Percentiles rank a stretch among this genome's conserved stretches.
phyloP scores from a whole-genome alignment of 2,113 vertebrate species.

The Cottus gobio region DNA sequence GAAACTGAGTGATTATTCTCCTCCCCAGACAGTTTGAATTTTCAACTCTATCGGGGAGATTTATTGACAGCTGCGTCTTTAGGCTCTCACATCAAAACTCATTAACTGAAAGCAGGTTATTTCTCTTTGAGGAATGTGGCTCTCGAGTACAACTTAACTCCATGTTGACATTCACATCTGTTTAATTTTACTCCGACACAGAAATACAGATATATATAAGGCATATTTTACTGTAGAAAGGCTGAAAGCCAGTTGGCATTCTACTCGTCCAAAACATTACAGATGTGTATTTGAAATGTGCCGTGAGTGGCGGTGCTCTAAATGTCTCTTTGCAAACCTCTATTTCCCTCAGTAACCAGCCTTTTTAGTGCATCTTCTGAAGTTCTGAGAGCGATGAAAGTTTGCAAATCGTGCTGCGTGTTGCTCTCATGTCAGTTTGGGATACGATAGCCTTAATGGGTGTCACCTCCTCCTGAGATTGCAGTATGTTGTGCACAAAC shows the following conservation, averaged over 20 bases:
- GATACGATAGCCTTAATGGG: background rate
- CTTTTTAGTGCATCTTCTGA: background rate
- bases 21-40: conserved; percentile 9
- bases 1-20: conserved; percentile 9
- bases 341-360: background rate
- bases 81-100: conserved; percentile 19
- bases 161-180: conserved; percentile 54
- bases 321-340: conserved; percentile 8
- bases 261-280: background rate
- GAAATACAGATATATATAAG: background rate
- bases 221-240: conserved; percentile 6
- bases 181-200: conserved; percentile 18
- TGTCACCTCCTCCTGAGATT: background rate
- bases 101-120: conserved; percentile 30
- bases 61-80: conserved; percentile 31
- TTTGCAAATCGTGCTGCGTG: background rate
- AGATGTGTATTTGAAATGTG: background rate
- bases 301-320: background rate
- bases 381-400: background rate
- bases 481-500: background rate
- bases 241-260: conserved; percentile 1
- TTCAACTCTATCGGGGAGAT: conserved; percentile 8
- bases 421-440: background rate
- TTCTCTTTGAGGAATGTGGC: conserved; percentile 48
- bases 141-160: conserved; percentile 8